phyloP scores from a whole-genome alignment of 2,113 vertebrate genomes.

The Dunckerocampus dactyliophorus region DNA sequence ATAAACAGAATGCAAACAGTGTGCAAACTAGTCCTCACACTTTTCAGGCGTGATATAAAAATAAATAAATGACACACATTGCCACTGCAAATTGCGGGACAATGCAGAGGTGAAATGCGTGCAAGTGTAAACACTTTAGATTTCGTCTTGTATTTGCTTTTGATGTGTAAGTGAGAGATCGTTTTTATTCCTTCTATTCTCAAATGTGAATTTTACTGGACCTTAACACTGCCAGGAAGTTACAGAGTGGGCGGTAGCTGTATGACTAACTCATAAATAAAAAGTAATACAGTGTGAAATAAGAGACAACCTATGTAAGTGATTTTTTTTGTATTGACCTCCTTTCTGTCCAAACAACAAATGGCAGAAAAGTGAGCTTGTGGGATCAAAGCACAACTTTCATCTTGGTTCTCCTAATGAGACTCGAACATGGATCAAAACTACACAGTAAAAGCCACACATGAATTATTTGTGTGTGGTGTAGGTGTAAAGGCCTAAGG shows the following conservation, averaged over 20 bases:
- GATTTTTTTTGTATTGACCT: background rate
- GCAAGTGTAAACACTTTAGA: background rate
- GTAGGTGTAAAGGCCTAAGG: conserved; percentile 15
- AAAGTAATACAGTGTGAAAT: background rate
- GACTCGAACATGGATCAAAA: background rate
- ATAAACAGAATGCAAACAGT: no score
- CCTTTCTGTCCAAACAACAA: conserved; percentile 6
- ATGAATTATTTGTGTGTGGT: conserved; percentile 27
- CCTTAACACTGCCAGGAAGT: background rate
- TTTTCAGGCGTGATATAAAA: no score
- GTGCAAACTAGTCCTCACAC: no score
- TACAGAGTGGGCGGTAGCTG: background rate
- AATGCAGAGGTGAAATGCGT: no score
- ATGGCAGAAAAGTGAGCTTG: background rate
- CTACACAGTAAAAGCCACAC: conserved; percentile 9
- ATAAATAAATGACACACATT: no score
- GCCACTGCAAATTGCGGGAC: no score
- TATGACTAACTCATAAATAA: background rate
- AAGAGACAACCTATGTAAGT: background rate
- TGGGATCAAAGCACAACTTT: conserved; percentile 23
- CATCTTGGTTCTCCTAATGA: conserved; percentile 17
- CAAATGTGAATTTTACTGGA: background rate
- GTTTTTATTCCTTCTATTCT: background rate
- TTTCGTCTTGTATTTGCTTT: background rate
- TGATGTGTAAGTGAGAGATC: background rate